phyloP scores from a whole-genome alignment of 1,140 invertebrate genomes.

The Augochlora pura region DNA sequence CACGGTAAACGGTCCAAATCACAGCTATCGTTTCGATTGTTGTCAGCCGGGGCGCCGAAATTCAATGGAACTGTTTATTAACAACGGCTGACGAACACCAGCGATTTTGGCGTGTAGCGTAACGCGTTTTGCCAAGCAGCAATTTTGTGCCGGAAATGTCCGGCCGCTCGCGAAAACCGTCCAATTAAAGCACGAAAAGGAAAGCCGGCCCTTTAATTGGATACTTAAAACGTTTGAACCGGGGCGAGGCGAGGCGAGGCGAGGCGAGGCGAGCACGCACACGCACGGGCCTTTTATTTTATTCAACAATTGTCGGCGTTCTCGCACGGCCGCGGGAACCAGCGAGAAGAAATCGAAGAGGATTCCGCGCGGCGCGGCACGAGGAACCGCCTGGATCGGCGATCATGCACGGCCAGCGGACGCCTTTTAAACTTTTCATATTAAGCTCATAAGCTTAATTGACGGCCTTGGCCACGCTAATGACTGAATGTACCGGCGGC shows the following conservation, averaged over 20 bases:
- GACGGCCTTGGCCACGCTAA: conserved; percentile 1
- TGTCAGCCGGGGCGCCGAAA: too few relatives aligned
- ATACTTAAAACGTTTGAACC: conserved; percentile 32
- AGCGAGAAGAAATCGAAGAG: too few relatives aligned
- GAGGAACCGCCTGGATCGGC: neutral
- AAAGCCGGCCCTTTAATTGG: conserved; percentile 45
- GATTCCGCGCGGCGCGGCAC: neutral
- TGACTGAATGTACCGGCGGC: conserved; percentile 2
- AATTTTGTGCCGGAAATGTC: conserved; percentile 49
- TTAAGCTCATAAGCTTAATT: conserved; percentile 25
- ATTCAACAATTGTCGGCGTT: conserved; percentile 27
- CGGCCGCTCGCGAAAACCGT: conserved; percentile 52
- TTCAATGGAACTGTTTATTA: conserved; percentile 27
- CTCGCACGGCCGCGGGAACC: neutral
- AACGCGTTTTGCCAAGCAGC: conserved; percentile 41
- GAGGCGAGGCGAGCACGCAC: conserved; percentile 13
- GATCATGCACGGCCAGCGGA: neutral
- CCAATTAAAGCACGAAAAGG: conserved; percentile 57
- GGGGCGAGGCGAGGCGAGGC: too few relatives aligned
- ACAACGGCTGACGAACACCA: conserved; percentile 20
- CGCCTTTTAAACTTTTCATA: conserved; percentile 10
- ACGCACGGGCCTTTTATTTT: conserved; percentile 25
- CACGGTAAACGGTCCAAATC: too few relatives aligned
- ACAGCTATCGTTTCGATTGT: too few relatives aligned
- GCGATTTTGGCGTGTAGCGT: conserved; percentile 15